Evolutionary conservation across 2,113 vertebrate species (phyloP).

Genomic region (Barnardius zonarius): DNA sequence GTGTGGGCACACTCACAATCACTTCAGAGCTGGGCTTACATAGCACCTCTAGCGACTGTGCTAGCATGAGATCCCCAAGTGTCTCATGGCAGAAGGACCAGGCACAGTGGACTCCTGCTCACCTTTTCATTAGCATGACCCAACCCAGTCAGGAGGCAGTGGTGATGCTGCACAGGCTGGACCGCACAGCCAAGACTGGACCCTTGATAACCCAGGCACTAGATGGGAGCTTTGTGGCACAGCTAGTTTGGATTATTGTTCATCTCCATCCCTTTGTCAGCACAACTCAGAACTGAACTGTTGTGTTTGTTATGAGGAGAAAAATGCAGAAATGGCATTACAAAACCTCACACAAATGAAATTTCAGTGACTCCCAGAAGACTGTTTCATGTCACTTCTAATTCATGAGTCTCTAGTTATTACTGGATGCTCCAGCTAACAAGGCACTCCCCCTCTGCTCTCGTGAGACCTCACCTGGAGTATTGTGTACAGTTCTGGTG

Average conservation of each 20-base stretch:
- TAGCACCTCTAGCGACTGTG: neutral
- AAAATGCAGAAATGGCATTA: neutral
- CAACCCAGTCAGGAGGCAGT: neutral
- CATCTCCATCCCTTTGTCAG: neutral
- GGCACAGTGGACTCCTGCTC: neutral
- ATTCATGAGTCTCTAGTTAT: neutral
- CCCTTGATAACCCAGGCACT: neutral
- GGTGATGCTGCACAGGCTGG: neutral
- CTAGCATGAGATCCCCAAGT: neutral
- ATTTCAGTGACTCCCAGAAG: neutral
- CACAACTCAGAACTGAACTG: neutral
- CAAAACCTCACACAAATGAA: neutral
- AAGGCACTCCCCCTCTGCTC: neutral
- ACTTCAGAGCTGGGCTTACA: neutral
- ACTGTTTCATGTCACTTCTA: neutral
- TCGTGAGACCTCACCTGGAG: too few species aligned
- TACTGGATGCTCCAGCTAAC: neutral
- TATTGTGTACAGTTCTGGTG: too few species aligned
- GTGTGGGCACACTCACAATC: neutral
- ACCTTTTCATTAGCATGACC: neutral
- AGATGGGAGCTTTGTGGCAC: fast-evolving
- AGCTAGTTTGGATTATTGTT: neutral
- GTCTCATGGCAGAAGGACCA: neutral
- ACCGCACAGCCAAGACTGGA: neutral
- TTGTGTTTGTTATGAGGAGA: neutral